These are phyloP conservation scores for Leucozona laternaria DNA, from an alignment of 2,888 invertebrate species.

Conservation along the genomic window DNA sequence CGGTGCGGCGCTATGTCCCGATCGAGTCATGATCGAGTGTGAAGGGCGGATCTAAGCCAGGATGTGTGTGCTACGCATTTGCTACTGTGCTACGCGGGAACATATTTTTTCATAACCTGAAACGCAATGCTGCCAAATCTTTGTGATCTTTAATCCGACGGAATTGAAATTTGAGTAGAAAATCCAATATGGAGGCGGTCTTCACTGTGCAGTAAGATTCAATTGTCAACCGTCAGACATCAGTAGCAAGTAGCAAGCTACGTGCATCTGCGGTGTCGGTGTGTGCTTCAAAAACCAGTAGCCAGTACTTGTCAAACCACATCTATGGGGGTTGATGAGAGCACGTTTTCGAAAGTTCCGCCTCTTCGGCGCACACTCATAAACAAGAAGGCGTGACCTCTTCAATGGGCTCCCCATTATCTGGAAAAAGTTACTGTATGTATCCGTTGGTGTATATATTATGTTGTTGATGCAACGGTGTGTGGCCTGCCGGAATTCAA, in stretches of 20 bases:
- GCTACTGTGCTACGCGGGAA: slow-evolving; percentile 45
- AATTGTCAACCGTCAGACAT: slow-evolving; percentile 42
- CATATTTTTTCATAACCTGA: slow-evolving; percentile 26
- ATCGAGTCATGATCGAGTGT: slow-evolving; percentile 57
- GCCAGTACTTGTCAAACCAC: slow-evolving; percentile 71
- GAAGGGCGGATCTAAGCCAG: slow-evolving; percentile 67
- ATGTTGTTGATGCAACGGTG: slow-evolving; percentile 53
- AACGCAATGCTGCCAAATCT: slow-evolving; percentile 34
- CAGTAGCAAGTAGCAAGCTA: slow-evolving; percentile 53
- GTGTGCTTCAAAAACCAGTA: slow-evolving; percentile 57
- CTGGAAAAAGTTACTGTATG: slow-evolving; percentile 34
- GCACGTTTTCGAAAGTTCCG: slow-evolving; percentile 41
- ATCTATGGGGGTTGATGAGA: slow-evolving; percentile 64
- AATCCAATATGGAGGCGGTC: slow-evolving; percentile 30
- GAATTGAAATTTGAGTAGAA: slow-evolving; percentile 4
- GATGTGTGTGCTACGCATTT: slow-evolving; percentile 35
- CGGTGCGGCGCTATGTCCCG: slow-evolving; percentile 62
- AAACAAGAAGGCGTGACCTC: slow-evolving; percentile 53
- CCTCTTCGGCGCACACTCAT: slow-evolving; percentile 60
- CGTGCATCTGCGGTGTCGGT: slow-evolving; percentile 39
- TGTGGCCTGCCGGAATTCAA: slow-evolving; percentile 67
- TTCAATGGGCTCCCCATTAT: slow-evolving; percentile 65
- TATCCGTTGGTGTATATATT: slow-evolving; percentile 20
- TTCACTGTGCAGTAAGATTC: slow-evolving; percentile 10
- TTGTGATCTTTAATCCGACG: neutral